A percentile compares a stretch with the other conserved stretches of the same genome.
These are phyloP conservation scores for Gymnoscopelus braueri DNA, from an alignment of 2,797 vertebrate species.

Conservation along the genomic window DNA sequence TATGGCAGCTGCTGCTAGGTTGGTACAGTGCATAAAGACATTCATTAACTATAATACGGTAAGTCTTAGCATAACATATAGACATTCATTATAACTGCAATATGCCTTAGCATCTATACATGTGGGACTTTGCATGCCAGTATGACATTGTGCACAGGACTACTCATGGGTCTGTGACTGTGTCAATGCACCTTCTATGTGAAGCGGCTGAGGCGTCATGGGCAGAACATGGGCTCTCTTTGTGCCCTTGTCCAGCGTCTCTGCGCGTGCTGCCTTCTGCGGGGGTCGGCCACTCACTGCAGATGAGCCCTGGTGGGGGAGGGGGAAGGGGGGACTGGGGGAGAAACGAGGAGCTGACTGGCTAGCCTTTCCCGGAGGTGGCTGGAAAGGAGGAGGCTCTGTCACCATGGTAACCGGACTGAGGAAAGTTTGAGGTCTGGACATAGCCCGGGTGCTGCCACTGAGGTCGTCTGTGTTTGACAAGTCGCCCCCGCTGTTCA, in stretches of 20 bases:
- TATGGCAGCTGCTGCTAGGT: constrained; percentile 60
- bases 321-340: constrained; percentile 43
- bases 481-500: constrained; percentile 56
- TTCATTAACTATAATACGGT: constrained; percentile 48
- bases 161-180: constrained; percentile 26
- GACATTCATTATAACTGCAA: constrained; percentile 46
- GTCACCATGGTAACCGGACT: constrained; percentile 72
- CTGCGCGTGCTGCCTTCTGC: constrained; percentile 56
- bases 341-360: constrained; percentile 55
- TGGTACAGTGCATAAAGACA: constrained; percentile 30
- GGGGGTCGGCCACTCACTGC: constrained; percentile 60
- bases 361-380: constrained; percentile 53
- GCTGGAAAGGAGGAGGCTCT: constrained; percentile 52
- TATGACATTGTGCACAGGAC: constrained; percentile 11
- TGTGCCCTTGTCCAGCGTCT: constrained; percentile 68
- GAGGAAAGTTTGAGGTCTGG: constrained; percentile 71
- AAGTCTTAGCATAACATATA: constrained; percentile 24
- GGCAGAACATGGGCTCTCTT: constrained; percentile 78
- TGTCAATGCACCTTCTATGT: constrained; percentile 74
- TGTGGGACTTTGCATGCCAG: constrained; percentile 38
- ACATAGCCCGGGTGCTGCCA: constrained; percentile 60
- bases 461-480: constrained; percentile 61
- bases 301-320: constrained; percentile 59
- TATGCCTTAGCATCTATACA: constrained; percentile 31
- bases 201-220: constrained; percentile 75